Base-by-base conservation (phyloP, 1,140 invertebrate genomes). In the Drosophila sechellia region DNA sequence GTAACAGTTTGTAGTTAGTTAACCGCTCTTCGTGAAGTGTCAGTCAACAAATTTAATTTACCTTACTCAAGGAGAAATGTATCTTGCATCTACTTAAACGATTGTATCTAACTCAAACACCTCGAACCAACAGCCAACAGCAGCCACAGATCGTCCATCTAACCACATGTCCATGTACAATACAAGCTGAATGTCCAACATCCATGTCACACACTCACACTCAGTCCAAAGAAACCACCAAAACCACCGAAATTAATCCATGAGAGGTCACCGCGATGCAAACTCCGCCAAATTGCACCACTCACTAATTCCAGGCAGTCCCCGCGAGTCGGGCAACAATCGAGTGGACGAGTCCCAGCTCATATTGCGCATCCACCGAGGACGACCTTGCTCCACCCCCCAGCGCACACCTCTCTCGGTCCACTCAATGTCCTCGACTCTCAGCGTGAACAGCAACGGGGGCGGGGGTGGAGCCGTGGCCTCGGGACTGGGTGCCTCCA, bases 321-420 rank as follows among this genome's bases (percentile, higher is more conserved):
- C 86, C 45, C 83, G 85, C 12, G 90, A 92, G 22, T 83, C 90
- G 34, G 81, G 81, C 63, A 95, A 94, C 25, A 95, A 94, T 90
- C 93, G 96, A 45, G 96, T 97, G 81, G 95, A 98, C 75, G 97
- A 98, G 89, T 96, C 98, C 91, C 95, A 97, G 42, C 93, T 99
- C 34, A 98, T 98, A 0, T 92, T 99, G 65, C 94, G 98, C 59
- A 98, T 99, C 77, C 98, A 99, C 92, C 94, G 98, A 6, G 97
- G 97, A 4, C 79, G 90, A 35, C 90, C 90, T 4, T 86, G 87
- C 39, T 78, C 84, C 52, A 90, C 90, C 20, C 86, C 90, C 11
- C 89, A 90, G 35, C 78, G 86, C 12, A 92, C 89, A 0, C 89
- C 89, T 0, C 86, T 90, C n/a, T 92, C 90, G 12, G 83, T 90